Base-by-base conservation (phyloP, 2,797 vertebrate species). In the Pipistrellus nathusii region DNA sequence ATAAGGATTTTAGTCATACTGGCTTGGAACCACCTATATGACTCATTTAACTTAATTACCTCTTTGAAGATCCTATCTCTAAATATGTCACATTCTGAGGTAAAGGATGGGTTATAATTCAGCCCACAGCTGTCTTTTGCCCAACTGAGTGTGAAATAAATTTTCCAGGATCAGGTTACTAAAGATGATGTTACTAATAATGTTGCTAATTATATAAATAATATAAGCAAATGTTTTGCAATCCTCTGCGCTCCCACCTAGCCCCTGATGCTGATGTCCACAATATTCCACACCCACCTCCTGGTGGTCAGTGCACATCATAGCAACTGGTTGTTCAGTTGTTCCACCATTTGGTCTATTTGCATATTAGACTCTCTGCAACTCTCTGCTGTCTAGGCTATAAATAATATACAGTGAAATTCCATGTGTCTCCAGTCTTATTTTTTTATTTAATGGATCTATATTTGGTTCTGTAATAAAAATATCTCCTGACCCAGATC, bases 181-280 rank as follows among this genome's bases (percentile, higher is more conserved):
- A 85, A 85, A 35, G 3, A 71, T 64, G 35, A 71, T 71, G 10
- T 57, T 92, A 48, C 35, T 57, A 80, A 27, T 69, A 71, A 62
- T 86, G n/a, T 68, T 93, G 23, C n/a, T 85, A 71, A 23, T 44
- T 27, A 75, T 68, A 69, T 62, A 85, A 85, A 62, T 78, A 80
- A 35, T 55, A 48, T 48, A 46, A 32, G 13, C 30, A 91, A 64
- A 44, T 13, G 15, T 51, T 86, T 76, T 12, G 17, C 20, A 51
- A 18, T 51, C 48, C 14, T 15, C 48, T 5, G 3, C 5, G 1
- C 48, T 14, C 48, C 48, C 14, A 17, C 48, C 48, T 6, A 17
- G 48, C 5, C 48, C 48, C 48, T 51, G 48, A 14, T 51, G 48
- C 48, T 51, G 48, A 6, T 17, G 15, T 51, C 48, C 48, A 51